Base-by-base conservation (phyloP, 2,888 invertebrate genomes). In the Hymenopus coronatus region DNA sequence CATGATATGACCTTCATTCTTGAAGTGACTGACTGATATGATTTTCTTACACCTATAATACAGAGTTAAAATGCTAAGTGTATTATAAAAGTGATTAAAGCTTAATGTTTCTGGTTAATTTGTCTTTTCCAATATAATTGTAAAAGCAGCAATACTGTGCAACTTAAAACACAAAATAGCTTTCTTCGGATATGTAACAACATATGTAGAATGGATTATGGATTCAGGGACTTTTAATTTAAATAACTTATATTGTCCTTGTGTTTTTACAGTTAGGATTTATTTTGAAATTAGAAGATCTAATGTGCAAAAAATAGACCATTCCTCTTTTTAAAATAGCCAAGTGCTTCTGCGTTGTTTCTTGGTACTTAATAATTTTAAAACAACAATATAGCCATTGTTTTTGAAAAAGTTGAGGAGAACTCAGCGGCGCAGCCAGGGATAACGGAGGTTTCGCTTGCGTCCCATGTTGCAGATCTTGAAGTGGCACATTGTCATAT, bases 381-480 rank as follows among this genome's bases (percentile, higher is more conserved):
- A 70, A 70, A 70, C 6, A 20, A 25, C 54, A 70, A 3, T 70
- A 25, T 70, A 25, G 25, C 54, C 54, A 70, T 20, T 70, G 20
- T 70, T 70, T 70, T 20, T 20, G 20, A 20, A 20, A 25, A 70
- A 70, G 25, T 70, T 70, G 4, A 3, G 20, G 1, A 70, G 25
- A 70, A 20, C 87, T 87, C 87, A 82, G 87, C 87, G 82, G 9
- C 87, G 89, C 28, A 86, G 20, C 83, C 82, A 87, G 54, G 86
- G 86, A 83, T 83, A 83, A 33, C 89, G 87, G 33, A 87, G 83
- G 83, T 87, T 88, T 30, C 95, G 93, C 92, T 95, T 95, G 89
- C 95, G 94, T 25, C 96, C 96, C 95, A 96, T 95, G 92, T 95
- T 96, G 93, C 96, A 96, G 90, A 96, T 95, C 93, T 96, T 96